Evolutionary conservation across 64 coral and sea anemone species (phyloP), one percentile per base, ranked within the genome.

Genomic region (Montipora capricornis): DNA sequence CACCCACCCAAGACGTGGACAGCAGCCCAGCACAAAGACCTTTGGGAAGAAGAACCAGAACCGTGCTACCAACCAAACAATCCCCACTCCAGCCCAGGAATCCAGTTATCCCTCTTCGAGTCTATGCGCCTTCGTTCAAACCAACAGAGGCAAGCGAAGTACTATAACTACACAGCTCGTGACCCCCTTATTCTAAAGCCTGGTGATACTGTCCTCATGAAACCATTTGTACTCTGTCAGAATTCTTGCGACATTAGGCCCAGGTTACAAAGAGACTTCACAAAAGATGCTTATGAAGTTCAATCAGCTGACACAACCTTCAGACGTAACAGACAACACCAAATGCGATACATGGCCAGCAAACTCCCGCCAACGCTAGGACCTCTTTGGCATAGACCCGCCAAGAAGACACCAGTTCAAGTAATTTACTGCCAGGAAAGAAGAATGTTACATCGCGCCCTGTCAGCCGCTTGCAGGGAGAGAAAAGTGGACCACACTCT

Each of bases 201-300:
- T 53, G 87, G 87, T 16, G 93, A 87, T 15, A 52, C 14, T 17
- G 81, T 95, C 6, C 80, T 81, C 55, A 78, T 86, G 82, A 85
- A 91, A 68, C 94, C 81, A 9, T 91, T 86, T 49, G 61, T 6
- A 5, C 73, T 77, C 15, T 55, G 71, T 24, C 26, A 69, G 47
- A 87, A 91, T n/a, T 48, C 9, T 4, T 91, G 94, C 88, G 62
- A 81, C 4, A 95, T 53, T 78, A 89, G 50, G 94, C 80, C 37
- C 49, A 53, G 2, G 82, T 95, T 14, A 90, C 59, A 4, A 17
- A 15, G 13, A 78, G 75, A 7, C 57, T 90, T 4, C 87, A 77
- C 10, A 17, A 37, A 16, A 45, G 80, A 64, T 94, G 26, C 86
- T 0, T 94, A 88, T 22, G 60, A 53, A 67, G 47, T 94, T 1